phyloP scores from a whole-genome alignment of 2,797 vertebrate genomes.

The Pseudochirops cupreus region DNA sequence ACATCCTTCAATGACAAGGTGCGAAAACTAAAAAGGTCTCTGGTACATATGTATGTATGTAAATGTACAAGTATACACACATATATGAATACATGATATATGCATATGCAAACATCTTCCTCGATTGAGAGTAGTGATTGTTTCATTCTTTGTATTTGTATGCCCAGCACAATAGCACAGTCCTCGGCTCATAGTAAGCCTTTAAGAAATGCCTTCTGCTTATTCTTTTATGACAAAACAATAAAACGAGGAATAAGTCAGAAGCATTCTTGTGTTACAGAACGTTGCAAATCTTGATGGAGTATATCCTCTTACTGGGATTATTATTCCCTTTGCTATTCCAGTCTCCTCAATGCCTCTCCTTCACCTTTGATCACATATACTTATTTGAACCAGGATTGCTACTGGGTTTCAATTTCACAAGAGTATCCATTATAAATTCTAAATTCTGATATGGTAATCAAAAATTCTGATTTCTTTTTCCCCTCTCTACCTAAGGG shows the following conservation, averaged over 20 bases:
- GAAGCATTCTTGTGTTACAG: neutral
- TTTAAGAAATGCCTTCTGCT: neutral
- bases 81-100: neutral
- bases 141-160: neutral
- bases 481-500: neutral
- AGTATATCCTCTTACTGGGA: neutral
- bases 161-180: neutral
- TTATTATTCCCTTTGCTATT: neutral
- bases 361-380: neutral
- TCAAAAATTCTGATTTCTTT: neutral
- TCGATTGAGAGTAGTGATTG: neutral
- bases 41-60: neutral
- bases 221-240: neutral
- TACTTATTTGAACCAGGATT: neutral
- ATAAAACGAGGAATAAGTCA: neutral
- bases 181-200: neutral
- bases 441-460: neutral
- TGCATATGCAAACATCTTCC: neutral
- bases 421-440: neutral
- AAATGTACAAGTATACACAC: neutral
- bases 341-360: neutral
- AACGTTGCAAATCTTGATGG: neutral
- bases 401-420: neutral
- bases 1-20: neutral
- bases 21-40: neutral